Conservation (phyloP, 2,888 invertebrate genomes). For the Epistrophella euchroma region DNA sequence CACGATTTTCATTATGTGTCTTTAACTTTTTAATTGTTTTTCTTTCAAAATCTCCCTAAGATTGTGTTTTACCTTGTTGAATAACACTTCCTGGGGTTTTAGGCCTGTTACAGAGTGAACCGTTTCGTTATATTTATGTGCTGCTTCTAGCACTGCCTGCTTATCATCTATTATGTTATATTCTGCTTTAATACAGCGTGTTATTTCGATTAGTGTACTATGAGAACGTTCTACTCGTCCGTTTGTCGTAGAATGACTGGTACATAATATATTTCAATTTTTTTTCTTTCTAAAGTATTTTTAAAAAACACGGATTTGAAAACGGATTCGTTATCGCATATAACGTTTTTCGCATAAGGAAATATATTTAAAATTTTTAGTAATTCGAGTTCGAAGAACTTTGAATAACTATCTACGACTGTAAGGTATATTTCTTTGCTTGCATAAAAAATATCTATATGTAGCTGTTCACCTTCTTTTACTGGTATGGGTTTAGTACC, state of each 20-base stretch:
- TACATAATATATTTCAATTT: constrained; percentile 28
- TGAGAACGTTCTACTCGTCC: constrained; percentile 47
- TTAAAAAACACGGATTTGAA: no score
- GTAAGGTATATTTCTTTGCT: constrained; percentile 29
- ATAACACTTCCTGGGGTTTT: constrained; percentile 14
- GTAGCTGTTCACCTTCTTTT: constrained; percentile 27
- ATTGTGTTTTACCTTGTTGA: constrained; percentile 17
- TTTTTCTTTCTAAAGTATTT: constrained; percentile 29
- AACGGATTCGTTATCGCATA: constrained; percentile 30
- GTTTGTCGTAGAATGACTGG: constrained; percentile 37
- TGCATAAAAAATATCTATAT: constrained; percentile 23
- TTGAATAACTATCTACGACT: constrained; percentile 41
- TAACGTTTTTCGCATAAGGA: constrained; percentile 25
- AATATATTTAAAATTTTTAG: constrained; percentile 35
- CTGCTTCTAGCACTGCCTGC: constrained; percentile 24
- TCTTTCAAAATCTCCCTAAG: constrained; percentile 9
- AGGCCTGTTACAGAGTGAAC: constrained; percentile 14
- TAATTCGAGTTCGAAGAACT: constrained; percentile 33
- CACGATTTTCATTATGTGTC: no score
- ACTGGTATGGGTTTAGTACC: constrained; percentile 29
- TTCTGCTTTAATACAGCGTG: constrained; percentile 23
- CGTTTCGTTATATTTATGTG: constrained; percentile 12
- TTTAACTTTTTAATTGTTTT: not conserved
- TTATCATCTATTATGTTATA: constrained; percentile 12
- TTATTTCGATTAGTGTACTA: constrained; percentile 28